Percentiles rank a stretch among this genome's conserved stretches.
Evolutionary conservation across 1,140 invertebrate genomes (phyloP).

Genomic region (Procambarus virginalis): DNA sequence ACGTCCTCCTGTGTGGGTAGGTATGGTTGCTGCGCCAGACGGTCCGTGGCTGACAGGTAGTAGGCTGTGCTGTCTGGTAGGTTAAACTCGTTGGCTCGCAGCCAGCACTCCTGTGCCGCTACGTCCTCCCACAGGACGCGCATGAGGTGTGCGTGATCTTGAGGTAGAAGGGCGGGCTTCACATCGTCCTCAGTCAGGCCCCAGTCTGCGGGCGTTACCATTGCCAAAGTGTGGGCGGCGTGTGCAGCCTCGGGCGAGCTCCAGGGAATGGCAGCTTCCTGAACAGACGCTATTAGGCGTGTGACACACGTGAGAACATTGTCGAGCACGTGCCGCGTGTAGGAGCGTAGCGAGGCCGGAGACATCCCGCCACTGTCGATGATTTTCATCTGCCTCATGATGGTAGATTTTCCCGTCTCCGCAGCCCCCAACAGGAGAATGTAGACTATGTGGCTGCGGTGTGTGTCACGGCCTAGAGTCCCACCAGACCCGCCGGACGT

Average conservation of each 20-base stretch:
- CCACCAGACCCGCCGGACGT: neutral
- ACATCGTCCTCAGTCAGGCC: slow-evolving; percentile 57
- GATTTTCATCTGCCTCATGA: slow-evolving; percentile 89
- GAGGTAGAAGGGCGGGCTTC: slow-evolving; percentile 51
- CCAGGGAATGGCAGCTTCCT: slow-evolving; percentile 63
- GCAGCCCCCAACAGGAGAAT: slow-evolving; percentile 74
- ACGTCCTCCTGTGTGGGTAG: slow-evolving; percentile 70
- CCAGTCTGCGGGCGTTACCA: slow-evolving; percentile 57
- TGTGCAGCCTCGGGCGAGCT: slow-evolving; percentile 56
- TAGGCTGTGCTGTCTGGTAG: slow-evolving; percentile 73
- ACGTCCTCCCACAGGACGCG: slow-evolving; percentile 75
- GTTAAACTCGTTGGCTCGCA: slow-evolving; percentile 77
- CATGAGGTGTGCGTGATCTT: slow-evolving; percentile 66
- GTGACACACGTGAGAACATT: slow-evolving; percentile 66
- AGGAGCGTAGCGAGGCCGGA: slow-evolving; percentile 62
- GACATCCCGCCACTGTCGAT: slow-evolving; percentile 80
- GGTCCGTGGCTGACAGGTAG: slow-evolving; percentile 60
- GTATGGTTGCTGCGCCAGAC: slow-evolving; percentile 64
- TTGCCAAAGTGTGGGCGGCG: slow-evolving; percentile 53
- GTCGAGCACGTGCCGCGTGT: slow-evolving; percentile 67
- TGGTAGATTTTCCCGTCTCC: slow-evolving; percentile 82
- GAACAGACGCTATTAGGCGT: slow-evolving; percentile 53
- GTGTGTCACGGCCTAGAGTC: slow-evolving; percentile 27
- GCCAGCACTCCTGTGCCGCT: slow-evolving; percentile 76
- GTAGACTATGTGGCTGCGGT: slow-evolving; percentile 65